Evolutionary conservation across 2,113 vertebrate genomes (phyloP), one percentile per base, ranked within the genome.

Genomic region (Poicephalus gulielmi): DNA sequence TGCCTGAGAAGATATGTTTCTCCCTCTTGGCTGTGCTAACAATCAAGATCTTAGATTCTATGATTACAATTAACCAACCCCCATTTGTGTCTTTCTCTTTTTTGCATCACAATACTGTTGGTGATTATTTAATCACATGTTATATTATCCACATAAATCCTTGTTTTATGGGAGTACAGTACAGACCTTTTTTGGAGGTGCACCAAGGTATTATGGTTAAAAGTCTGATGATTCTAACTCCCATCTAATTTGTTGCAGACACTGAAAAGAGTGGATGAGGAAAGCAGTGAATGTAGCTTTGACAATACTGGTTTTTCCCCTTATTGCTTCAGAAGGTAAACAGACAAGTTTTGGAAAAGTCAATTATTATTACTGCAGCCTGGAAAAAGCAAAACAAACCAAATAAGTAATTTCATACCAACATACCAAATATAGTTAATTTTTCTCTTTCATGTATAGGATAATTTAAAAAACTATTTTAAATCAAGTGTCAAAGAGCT

Each of bases 61-160:
- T 88, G 39, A 87, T 90, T 71, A n/a, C 46, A 27, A 79, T 87
- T 76, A 94, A 79, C 47, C 12, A 31, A 12, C 3, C 6, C 4
- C 13, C 25, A 43, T 77, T 78, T 68, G 10, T 55, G 19, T 57
- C 49, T 81, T 59, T 86, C 46, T 88, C 13, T 43, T 60, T 84
- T 94, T 83, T 92, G 43, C 80, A 92, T 90, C 67, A 93, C 53
- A 95, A 77, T 95, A 57, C n/a, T 67, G 57, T 33, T 67, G 47
- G 41, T 94, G 95, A 92, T 97, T 94, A 86, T 93, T 92, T 96
- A 91, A 94, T 91, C 78, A 66, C 31, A 33, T 62, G 44, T 35
- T 66, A 19, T 69, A 25, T 85, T 64, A 90, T 39, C 25, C 43
- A 59, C 41, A 63, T 11, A 75, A 91, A 84, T 84, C 47, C 23